A percentile compares a stretch with the other conserved stretches of the same genome.
phyloP scores from a whole-genome alignment of 2,888 invertebrate species.

The Papilio demoleus region DNA sequence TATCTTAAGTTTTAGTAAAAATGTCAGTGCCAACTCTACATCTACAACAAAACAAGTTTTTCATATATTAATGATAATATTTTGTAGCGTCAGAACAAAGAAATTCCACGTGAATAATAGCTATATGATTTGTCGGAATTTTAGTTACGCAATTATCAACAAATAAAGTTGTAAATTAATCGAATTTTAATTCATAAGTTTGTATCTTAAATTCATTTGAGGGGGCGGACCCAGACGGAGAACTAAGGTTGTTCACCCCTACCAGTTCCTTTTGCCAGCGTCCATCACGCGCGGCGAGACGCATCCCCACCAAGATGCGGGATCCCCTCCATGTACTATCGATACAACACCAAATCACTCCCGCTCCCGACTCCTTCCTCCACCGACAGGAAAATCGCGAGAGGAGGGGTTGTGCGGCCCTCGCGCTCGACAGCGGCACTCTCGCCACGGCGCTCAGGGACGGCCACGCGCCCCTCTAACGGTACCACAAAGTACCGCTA shows the following conservation, averaged over 20 bases:
- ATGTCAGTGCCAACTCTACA: slow-evolving; percentile 9
- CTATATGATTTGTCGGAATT: slow-evolving; percentile 46
- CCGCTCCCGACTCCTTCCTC: slow-evolving; percentile 82
- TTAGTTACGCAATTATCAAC: slow-evolving; percentile 69
- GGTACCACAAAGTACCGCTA: slow-evolving; percentile 78
- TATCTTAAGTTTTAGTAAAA: neutral
- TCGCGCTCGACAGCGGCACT: slow-evolving; percentile 70
- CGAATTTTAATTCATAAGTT: slow-evolving; percentile 52
- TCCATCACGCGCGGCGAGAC: slow-evolving; percentile 70
- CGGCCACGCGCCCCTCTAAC: slow-evolving; percentile 69
- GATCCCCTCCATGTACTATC: slow-evolving; percentile 81
- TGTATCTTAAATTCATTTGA: slow-evolving; percentile 55
- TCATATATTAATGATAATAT: slow-evolving; percentile 12
- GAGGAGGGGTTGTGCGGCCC: slow-evolving; percentile 79
- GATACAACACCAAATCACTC: slow-evolving; percentile 76
- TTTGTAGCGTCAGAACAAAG: slow-evolving; percentile 24
- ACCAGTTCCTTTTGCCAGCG: slow-evolving; percentile 73
- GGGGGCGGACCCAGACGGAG: slow-evolving; percentile 67
- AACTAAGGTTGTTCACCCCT: slow-evolving; percentile 81
- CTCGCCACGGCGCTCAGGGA: slow-evolving; percentile 51
- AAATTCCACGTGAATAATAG: slow-evolving; percentile 18
- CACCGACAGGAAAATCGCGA: slow-evolving; percentile 76
- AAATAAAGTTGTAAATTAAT: slow-evolving; percentile 46
- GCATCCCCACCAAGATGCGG: slow-evolving; percentile 82
- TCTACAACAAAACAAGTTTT: slow-evolving; percentile 18